Evolutionary conservation across 2,113 vertebrate genomes (phyloP).

Genomic region (Condylura cristata): DNA sequence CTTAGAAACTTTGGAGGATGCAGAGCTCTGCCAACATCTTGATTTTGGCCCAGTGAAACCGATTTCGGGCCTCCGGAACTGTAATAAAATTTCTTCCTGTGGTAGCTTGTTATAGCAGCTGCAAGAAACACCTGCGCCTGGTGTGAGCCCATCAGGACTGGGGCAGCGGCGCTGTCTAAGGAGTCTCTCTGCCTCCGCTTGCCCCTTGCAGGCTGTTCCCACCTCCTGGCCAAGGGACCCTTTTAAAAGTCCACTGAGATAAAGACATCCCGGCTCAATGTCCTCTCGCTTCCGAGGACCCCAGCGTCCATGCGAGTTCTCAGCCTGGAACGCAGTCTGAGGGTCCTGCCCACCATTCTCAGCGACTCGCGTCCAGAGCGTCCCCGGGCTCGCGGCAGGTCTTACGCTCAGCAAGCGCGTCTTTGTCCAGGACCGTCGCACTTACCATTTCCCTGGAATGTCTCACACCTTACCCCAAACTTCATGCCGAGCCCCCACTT

Average conservation of each 20-base stretch:
- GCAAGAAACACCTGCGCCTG: neutral
- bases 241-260: neutral
- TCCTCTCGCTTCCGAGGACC: neutral
- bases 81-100: neutral
- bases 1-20: neutral
- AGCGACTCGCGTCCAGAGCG: too few species aligned
- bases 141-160: neutral
- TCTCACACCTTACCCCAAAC: neutral
- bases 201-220: neutral
- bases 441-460: neutral
- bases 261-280: neutral
- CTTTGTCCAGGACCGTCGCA: neutral
- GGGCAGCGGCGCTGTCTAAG: neutral
- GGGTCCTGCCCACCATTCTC: too few species aligned
- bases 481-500: neutral
- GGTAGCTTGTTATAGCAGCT: neutral
- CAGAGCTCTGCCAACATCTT: neutral
- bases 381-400: neutral
- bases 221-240: neutral
- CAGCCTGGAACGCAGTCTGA: neutral
- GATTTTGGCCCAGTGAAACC: neutral
- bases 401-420: accelerated
- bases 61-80: neutral
- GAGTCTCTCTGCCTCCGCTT: neutral
- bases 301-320: neutral